A percentile compares a stretch with the other conserved stretches of the same genome.
These are phyloP conservation scores for Trachelus stipa DNA, from an alignment of 2,888 invertebrate species.

Conservation along the genomic window DNA sequence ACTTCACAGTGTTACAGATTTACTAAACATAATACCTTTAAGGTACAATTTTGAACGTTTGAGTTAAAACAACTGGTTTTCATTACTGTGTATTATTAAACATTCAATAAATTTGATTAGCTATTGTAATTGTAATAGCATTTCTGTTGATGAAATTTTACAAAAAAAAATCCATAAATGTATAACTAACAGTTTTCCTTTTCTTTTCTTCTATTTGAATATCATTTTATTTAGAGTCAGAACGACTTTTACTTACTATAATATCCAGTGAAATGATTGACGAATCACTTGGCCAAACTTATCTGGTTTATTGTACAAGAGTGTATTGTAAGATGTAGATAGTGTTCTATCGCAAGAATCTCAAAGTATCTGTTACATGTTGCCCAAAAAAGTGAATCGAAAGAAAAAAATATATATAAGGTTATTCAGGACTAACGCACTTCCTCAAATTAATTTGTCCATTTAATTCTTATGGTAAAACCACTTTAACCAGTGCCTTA, in stretches of 20 bases:
- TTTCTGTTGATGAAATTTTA: neutral
- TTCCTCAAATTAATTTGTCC: neutral
- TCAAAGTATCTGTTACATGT: slow-evolving; percentile 56
- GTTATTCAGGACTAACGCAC: neutral
- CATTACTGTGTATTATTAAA: neutral
- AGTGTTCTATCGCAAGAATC: slow-evolving; percentile 53
- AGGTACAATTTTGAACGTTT: neutral
- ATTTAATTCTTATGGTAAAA: neutral
- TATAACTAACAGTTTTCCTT: neutral
- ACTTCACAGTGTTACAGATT: neutral
- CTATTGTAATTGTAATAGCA: neutral
- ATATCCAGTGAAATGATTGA: neutral
- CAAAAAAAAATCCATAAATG: neutral
- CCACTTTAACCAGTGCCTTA: neutral
- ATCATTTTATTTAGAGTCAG: neutral
- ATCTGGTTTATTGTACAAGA: neutral
- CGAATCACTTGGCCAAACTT: neutral
- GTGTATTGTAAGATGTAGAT: slow-evolving; percentile 26
- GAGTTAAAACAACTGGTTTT: neutral
- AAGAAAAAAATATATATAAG: slow-evolving; percentile 17
- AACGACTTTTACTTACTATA: neutral
- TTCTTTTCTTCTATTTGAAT: neutral
- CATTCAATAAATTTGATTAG: neutral
- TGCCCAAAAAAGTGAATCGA: slow-evolving; percentile 32
- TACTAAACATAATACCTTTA: neutral